Base-by-base conservation (phyloP, 92 coral and sea anemone genomes). In the Palythoa caribaeorum region DNA sequence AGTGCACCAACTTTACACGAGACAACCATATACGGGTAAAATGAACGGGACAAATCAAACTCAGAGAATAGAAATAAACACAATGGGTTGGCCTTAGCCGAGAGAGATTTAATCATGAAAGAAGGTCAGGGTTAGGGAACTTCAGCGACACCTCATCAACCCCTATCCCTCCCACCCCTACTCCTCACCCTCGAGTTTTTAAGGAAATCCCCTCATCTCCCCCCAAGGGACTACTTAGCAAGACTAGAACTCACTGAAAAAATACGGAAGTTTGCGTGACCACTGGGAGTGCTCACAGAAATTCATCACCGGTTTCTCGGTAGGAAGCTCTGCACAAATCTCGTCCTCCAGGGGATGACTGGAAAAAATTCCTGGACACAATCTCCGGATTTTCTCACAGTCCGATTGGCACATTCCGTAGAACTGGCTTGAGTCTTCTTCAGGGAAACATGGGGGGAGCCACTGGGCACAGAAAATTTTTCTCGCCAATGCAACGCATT, bases 361-460 rank as follows among this genome's bases (percentile, higher is more conserved):
- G 70, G 20, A 35, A 17, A n/a, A 62, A 57, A 80, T 63, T 6
- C 57, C 85, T 11, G 85, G 85, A 12, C 85, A 80, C 85, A 44
- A 14, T 2, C 44, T 55, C 10, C 63, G 74, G 44, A 63, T 12
- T 9, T 70, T 80, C 38, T 80, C 54, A 11, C 85, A 80, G 9
- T 80, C 85, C 65, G 85, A 65, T 5, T 65, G 65, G 74, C 85
- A 80, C 38, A 65, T 21, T 44, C 74, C 72, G 38, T 80, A 80
- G 54, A 62, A 63, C 85, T 80, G 85, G 21, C 73, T 80, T 9
- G 73, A 68, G 16, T 47, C 14, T n/a, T 17, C 59, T 19, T 68
- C 75, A 15, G 85, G 85, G 70, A 62, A 80, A 35, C 85, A 80
- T 16, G 85, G 85, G 2, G 85, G 85, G 3, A 80, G 74, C 85